A percentile compares a stretch with the other conserved stretches of the same genome.
Evolutionary conservation across 2,888 invertebrate species (phyloP).

Genomic region (Cremastinae sp.): DNA sequence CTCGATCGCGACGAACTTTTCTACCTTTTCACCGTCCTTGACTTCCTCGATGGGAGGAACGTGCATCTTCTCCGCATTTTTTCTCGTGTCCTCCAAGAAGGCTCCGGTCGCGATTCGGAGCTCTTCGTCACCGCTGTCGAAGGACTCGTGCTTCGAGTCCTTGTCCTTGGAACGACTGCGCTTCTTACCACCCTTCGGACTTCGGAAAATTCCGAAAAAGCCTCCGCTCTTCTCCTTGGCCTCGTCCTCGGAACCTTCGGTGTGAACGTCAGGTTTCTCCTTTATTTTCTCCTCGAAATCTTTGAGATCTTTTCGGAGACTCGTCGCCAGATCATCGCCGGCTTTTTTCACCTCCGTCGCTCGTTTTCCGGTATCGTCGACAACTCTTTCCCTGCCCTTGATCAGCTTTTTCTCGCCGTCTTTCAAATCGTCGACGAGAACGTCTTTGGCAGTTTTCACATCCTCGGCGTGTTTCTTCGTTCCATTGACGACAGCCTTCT

Average conservation of each 20-base stretch:
- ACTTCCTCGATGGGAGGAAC: slow-evolving; percentile 49
- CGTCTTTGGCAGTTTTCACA: slow-evolving; percentile 51
- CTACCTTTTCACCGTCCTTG: slow-evolving; percentile 33
- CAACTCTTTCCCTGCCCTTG: slow-evolving; percentile 47
- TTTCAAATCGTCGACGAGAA: slow-evolving; percentile 54
- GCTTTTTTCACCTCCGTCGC: slow-evolving; percentile 58
- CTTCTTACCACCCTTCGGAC: slow-evolving; percentile 71
- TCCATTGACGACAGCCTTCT: slow-evolving; percentile 60
- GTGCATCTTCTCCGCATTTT: slow-evolving; percentile 67
- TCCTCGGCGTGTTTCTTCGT: slow-evolving; percentile 52
- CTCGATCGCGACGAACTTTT: slow-evolving; percentile 60
- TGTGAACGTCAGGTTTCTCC: slow-evolving; percentile 50
- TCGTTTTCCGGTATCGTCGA: slow-evolving; percentile 23
- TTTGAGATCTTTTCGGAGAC: slow-evolving; percentile 52
- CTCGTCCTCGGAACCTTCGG: slow-evolving; percentile 62
- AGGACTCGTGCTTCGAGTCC: slow-evolving; percentile 73
- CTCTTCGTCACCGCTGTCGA: slow-evolving; percentile 76
- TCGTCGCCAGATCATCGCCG: slow-evolving; percentile 32
- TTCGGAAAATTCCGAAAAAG: slow-evolving; percentile 75
- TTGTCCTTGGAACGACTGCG: slow-evolving; percentile 73
- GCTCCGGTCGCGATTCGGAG: slow-evolving; percentile 69
- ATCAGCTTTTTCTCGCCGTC: slow-evolving; percentile 63
- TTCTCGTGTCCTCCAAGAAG: slow-evolving; percentile 73
- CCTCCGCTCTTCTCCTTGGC: slow-evolving; percentile 70
- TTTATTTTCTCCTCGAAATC: slow-evolving; percentile 40